Conservation (phyloP, 2,113 vertebrate species). For the Osmerus mordax region DNA sequence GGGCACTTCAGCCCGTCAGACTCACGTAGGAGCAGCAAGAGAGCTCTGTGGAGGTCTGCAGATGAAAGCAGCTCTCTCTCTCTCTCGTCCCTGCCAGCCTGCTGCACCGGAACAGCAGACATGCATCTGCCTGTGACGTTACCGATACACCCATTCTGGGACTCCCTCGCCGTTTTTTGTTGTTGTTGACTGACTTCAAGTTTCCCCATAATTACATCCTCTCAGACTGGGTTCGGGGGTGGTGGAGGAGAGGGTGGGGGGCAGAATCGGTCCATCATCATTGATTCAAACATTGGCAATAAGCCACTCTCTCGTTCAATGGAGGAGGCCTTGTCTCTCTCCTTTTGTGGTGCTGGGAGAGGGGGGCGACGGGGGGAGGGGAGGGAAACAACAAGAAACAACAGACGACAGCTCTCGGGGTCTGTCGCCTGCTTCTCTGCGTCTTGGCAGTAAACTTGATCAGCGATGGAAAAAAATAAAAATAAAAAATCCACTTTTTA, state of each 20-base stretch:
- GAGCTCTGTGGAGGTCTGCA: slow-evolving; percentile 7
- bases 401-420: slow-evolving; percentile 53
- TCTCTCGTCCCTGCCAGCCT: slow-evolving; percentile 32
- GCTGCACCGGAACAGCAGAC: slow-evolving; percentile 46
- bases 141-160: slow-evolving; percentile 69
- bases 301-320: slow-evolving; percentile 42
- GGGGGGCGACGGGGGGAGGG: slow-evolving; percentile 23
- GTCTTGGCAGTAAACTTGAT: slow-evolving; percentile 67
- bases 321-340: slow-evolving; percentile 45
- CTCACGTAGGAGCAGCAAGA: slow-evolving; percentile 19
- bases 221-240: slow-evolving; percentile 36
- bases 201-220: slow-evolving; percentile 62
- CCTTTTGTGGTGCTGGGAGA: slow-evolving; percentile 42
- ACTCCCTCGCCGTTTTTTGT: slow-evolving; percentile 63
- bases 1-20: not conserved
- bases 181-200: slow-evolving; percentile 51
- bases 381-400: slow-evolving; percentile 48
- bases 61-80: slow-evolving; percentile 32
- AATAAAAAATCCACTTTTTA: slow-evolving; percentile 67
- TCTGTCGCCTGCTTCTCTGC: slow-evolving; percentile 64
- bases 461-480: slow-evolving; percentile 29
- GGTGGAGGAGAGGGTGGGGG: slow-evolving; percentile 42
- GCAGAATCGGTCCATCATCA: slow-evolving; percentile 52
- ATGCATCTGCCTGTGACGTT: slow-evolving; percentile 49
- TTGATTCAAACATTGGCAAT: slow-evolving; percentile 55